A percentile compares a stretch with the other conserved stretches of the same genome.
phyloP scores from a whole-genome alignment of 1,140 invertebrate species.

The Caenorhabditis inopinata region DNA sequence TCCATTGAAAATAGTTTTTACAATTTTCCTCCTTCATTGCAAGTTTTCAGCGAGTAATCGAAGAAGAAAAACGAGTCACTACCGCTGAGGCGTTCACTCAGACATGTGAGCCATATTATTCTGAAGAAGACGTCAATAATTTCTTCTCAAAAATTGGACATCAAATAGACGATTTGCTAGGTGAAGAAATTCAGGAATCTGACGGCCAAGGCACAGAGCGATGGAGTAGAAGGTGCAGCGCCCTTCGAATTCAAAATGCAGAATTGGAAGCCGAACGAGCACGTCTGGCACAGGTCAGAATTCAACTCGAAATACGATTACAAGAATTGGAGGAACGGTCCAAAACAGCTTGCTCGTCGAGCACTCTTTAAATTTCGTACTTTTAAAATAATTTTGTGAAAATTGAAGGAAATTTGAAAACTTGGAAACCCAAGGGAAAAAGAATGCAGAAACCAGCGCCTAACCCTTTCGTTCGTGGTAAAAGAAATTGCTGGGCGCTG shows the following conservation, averaged over 20 bases:
- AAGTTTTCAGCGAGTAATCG: background rate
- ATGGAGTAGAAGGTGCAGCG: conserved; percentile 27
- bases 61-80: background rate
- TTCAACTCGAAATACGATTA: conserved; percentile 47
- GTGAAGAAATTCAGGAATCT: background rate
- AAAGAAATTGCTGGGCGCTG: too few species aligned
- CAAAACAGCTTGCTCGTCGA: background rate
- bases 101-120: background rate
- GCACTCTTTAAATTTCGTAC: too few species aligned
- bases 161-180: conserved; percentile 37
- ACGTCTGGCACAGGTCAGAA: conserved; percentile 43
- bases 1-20: too few species aligned
- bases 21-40: background rate
- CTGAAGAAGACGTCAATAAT: background rate
- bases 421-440: too few species aligned
- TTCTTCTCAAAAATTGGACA: conserved; percentile 27
- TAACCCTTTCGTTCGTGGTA: too few species aligned
- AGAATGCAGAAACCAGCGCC: too few species aligned
- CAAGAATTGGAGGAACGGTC: conserved; percentile 41
- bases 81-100: background rate
- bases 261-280: conserved; percentile 47
- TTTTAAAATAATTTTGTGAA: too few species aligned
- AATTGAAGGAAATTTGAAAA: too few species aligned
- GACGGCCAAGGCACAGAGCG: conserved; percentile 15
- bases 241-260: conserved; percentile 35